Evolutionary conservation across 2,113 vertebrate species (phyloP), one percentile per base, ranked within the genome.

Genomic region (Atherinomorus stipes): DNA sequence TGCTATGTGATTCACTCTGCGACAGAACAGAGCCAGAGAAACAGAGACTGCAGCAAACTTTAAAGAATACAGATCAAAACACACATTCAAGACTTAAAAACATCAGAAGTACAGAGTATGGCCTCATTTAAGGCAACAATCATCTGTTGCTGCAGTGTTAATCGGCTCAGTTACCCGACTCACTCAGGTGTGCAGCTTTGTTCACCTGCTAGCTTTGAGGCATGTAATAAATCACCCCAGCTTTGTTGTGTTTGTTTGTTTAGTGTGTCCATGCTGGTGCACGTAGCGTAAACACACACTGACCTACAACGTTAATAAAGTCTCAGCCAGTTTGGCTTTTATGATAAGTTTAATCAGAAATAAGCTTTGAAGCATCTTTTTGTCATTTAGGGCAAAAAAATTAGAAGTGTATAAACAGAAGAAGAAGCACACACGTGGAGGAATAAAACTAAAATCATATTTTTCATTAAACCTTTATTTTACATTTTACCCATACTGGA

Each of bases 191-290:
- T 34, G 21, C 53, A 62, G 61, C 28, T 23, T 60, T 49, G 26
- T 23, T 88, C 74, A 85, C 81, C 82, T 86, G 85, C 60, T 5
- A 52, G 80, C 69, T 87, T 80, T 77, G 65, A 80, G 51, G 58
- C 19, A 57, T 45, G 75, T 23, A n/a, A 53, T 82, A 79, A 89
- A 88, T 80, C 72, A 62, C 57, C 28, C 22, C 45, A 4, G 54
- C 7, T 44, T 87, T 85, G 85, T 86, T 42, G 51, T 16, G 5
- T 38, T 57, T n/a, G 79, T 84, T 87, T 84, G 80, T 74, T 78
- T 85, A 85, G 71, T 80, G 44, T 57, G 25, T 68, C 26, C 61
- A 28, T 85, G 74, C 60, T 50, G 38, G 18, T 44, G 56, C 47
- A 57, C 63, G 57, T 62, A 53, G 37, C 16, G 42, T 37, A 57